phyloP scores from a whole-genome alignment of 2,888 invertebrate species.

The Tipula unca region DNA sequence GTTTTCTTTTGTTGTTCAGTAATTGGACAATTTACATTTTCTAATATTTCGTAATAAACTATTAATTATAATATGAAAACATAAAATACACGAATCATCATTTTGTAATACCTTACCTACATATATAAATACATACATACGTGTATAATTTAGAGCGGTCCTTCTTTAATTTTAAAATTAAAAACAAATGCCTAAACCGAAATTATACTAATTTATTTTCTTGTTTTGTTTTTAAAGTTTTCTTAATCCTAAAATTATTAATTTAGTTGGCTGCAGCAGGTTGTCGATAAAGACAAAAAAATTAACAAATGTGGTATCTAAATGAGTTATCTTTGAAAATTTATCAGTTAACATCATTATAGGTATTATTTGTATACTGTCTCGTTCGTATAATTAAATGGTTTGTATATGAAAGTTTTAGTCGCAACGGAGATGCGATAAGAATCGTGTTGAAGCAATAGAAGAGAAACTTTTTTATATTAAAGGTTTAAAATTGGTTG shows the following conservation, averaged over 20 bases:
- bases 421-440: neutral
- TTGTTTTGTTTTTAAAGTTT: neutral
- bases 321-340: neutral
- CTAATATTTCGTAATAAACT: neutral
- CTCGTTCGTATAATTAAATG: neutral
- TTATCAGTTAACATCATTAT: neutral
- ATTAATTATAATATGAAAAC: neutral
- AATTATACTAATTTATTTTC: neutral
- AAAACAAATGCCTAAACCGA: neutral
- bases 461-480: no score
- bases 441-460: neutral
- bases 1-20: neutral
- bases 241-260: neutral
- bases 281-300: neutral
- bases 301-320: neutral
- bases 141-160: neutral
- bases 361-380: neutral
- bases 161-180: neutral
- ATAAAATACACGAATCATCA: neutral
- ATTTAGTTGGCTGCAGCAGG: neutral
- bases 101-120: neutral
- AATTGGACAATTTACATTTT: conserved; percentile 8
- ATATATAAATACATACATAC: neutral
- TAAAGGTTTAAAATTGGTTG: no score
- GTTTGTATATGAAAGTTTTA: neutral